A percentile compares a stretch with the other conserved stretches of the same genome.
Conservation (phyloP, 2,113 vertebrate species). For the Myxocyprinus asiaticus region DNA sequence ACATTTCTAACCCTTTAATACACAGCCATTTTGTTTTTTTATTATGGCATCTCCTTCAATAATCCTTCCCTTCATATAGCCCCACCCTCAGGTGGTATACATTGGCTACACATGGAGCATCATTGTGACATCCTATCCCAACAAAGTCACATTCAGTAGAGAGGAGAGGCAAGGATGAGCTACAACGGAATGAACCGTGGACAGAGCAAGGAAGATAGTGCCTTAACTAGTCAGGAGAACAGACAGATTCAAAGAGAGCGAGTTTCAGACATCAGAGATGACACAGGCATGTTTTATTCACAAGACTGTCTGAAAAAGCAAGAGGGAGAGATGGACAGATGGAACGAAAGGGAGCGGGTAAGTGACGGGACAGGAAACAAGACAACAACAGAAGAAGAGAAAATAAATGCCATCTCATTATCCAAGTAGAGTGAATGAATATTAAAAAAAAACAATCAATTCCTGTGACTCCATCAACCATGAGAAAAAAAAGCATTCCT, state of each 20-base stretch:
- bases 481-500: neutral
- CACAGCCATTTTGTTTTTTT: too few species aligned
- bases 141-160: neutral
- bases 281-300: constrained; percentile 45
- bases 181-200: constrained; percentile 12
- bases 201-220: neutral
- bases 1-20: too few species aligned
- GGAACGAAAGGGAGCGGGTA: neutral
- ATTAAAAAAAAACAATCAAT: constrained; percentile 24
- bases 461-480: constrained; percentile 9
- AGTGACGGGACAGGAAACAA: constrained; percentile 26
- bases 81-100: too few species aligned
- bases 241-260: constrained; percentile 7
- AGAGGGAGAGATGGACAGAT: constrained; percentile 33
- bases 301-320: neutral
- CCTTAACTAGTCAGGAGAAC: neutral
- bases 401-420: constrained; percentile 34
- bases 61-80: too few species aligned
- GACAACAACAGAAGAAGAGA: constrained; percentile 27
- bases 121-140: neutral
- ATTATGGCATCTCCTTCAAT: too few species aligned
- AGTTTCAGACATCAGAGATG: constrained; percentile 43
- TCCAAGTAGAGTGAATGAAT: neutral
- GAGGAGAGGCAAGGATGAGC: constrained; percentile 6
- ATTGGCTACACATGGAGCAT: too few species aligned